Evolutionary conservation across 2,113 vertebrate species (phyloP).

Genomic region (Megaptera novaeangliae): DNA sequence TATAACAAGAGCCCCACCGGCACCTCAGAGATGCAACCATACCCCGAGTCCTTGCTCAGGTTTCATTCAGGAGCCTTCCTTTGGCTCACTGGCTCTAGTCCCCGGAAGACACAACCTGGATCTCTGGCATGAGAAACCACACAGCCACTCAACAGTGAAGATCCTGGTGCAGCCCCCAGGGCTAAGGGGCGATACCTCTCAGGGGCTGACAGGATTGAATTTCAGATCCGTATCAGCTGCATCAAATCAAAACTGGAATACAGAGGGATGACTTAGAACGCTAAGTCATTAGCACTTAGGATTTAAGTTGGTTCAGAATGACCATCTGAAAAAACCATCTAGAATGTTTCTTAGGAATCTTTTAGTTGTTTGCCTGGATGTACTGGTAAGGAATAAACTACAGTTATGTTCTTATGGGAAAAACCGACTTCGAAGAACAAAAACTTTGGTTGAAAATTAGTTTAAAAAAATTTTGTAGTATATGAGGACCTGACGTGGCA

Average conservation of each 20-base stretch:
- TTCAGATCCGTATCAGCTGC: neutral
- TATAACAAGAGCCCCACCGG: neutral
- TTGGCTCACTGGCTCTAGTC: neutral
- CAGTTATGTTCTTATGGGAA: neutral
- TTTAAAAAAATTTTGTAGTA: neutral
- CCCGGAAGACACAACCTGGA: neutral
- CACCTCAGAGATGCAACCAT: neutral
- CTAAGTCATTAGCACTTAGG: neutral
- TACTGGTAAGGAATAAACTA: neutral
- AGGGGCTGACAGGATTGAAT: neutral
- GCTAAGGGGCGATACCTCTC: fast-evolving
- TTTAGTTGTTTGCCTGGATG: neutral
- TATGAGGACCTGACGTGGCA: neutral
- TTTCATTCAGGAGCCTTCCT: neutral
- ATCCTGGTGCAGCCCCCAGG: fast-evolving
- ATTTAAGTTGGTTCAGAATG: neutral
- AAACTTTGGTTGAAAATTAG: neutral
- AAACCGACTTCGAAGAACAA: neutral
- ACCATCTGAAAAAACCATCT: neutral
- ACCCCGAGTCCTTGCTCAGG: neutral
- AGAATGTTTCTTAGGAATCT: neutral
- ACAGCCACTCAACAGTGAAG: neutral
- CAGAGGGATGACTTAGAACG: neutral
- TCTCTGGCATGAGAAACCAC: neutral
- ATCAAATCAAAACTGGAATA: neutral